Conservation (phyloP, 2,797 vertebrate genomes). For the Chiroxiphia lanceolata region DNA sequence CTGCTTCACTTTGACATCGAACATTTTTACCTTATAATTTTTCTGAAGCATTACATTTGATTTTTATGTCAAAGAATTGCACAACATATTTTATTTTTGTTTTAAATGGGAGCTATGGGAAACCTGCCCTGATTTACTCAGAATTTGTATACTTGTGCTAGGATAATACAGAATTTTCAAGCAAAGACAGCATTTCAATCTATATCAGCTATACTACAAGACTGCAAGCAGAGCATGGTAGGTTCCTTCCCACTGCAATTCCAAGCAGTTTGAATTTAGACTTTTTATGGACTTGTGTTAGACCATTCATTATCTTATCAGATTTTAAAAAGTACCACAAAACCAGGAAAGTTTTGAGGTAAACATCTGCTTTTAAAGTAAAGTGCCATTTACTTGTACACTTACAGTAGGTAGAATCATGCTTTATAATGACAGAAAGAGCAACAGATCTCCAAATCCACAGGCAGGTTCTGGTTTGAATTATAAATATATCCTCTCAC, state of each 20-base stretch:
- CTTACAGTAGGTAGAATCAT: neutral
- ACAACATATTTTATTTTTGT: slow-evolving; percentile 1
- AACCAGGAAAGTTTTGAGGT: neutral
- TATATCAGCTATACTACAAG: rapidly evolving
- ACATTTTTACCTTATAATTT: neutral
- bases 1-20: slow-evolving; percentile 10
- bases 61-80: slow-evolving; percentile 21
- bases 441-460: neutral
- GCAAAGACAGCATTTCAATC: neutral
- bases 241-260: neutral
- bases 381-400: neutral
- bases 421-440: neutral
- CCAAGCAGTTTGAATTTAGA: neutral
- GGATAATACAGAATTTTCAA: neutral
- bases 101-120: neutral
- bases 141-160: neutral
- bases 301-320: neutral
- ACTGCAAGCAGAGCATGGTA: neutral
- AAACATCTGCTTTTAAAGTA: neutral
- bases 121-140: neutral
- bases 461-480: neutral
- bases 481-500: neutral
- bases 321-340: neutral
- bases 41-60: neutral
- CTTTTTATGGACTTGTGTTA: neutral